phyloP scores from a whole-genome alignment of 2,797 vertebrate genomes.

The Periophthalmus magnuspinnatus region DNA sequence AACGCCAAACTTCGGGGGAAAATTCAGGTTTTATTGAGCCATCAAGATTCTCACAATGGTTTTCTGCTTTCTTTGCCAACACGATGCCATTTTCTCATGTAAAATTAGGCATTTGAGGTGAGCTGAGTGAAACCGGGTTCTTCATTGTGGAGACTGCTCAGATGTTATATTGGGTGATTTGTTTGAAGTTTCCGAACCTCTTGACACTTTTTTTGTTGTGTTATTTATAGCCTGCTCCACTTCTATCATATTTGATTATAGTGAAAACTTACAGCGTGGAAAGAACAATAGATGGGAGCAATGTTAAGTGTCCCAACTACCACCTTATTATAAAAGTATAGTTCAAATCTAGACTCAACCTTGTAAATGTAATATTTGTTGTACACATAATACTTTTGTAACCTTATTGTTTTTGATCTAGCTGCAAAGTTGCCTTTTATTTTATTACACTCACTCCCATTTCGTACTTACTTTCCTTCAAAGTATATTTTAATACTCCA shows the following conservation, averaged over 20 bases:
- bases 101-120: not conserved
- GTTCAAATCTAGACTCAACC: no score
- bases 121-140: not conserved
- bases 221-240: slow-evolving; percentile 5
- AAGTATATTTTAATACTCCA: no score
- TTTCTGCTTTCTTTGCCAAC: not conserved
- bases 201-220: slow-evolving; percentile 7
- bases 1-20: no score
- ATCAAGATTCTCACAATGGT: no score
- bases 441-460: no score
- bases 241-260: not conserved
- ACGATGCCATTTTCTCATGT: not conserved
- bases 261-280: not conserved
- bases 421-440: no score
- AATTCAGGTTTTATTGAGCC: no score
- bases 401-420: no score
- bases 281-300: not conserved
- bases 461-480: no score
- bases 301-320: not conserved
- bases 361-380: no score
- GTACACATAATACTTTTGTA: no score
- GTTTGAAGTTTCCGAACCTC: slow-evolving; percentile 1
- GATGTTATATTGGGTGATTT: slow-evolving; percentile 5
- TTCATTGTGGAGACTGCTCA: not conserved
- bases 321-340: no score